phyloP scores from a whole-genome alignment of 1,140 invertebrate genomes.

The Lordiphosa clarofinis region DNA sequence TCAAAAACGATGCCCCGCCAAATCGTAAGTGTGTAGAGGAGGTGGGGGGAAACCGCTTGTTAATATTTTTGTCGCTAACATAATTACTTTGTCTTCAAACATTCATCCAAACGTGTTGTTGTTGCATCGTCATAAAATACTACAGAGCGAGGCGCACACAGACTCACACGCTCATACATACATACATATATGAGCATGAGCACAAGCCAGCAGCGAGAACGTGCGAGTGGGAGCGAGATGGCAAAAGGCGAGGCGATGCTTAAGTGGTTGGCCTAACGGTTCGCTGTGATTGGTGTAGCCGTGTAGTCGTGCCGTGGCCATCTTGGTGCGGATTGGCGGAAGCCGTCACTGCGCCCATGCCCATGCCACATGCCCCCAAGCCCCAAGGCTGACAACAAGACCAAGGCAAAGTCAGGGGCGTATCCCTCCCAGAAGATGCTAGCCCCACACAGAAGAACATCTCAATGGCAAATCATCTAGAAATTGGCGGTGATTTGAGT shows the following conservation, averaged over 20 bases:
- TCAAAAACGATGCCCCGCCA: conserved; percentile 1
- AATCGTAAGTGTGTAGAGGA: conserved; percentile 7
- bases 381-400: background rate
- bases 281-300: conserved; percentile 55
- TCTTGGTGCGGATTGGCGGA: conserved; percentile 55
- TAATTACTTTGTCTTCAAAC: conserved; percentile 45
- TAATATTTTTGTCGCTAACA: conserved; percentile 51
- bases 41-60: conserved; percentile 10
- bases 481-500: background rate
- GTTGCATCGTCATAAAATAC: conserved; percentile 34
- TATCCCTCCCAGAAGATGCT: conserved; percentile 7
- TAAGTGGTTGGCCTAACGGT: conserved; percentile 35
- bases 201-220: conserved; percentile 8
- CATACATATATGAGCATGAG: conserved; percentile 3
- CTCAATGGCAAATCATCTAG: conserved; percentile 1
- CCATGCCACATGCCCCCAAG: conserved; percentile 8
- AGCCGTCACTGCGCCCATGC: conserved; percentile 20
- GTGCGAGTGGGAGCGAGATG: conserved; percentile 26
- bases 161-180: conserved; percentile 5
- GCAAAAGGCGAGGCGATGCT: conserved; percentile 21
- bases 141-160: conserved; percentile 7
- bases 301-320: conserved; percentile 18
- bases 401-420: conserved; percentile 13
- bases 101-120: conserved; percentile 23
- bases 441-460: background rate